Evolutionary conservation across 2,113 vertebrate genomes (phyloP).

Genomic region (Heloderma charlesbogerti): DNA sequence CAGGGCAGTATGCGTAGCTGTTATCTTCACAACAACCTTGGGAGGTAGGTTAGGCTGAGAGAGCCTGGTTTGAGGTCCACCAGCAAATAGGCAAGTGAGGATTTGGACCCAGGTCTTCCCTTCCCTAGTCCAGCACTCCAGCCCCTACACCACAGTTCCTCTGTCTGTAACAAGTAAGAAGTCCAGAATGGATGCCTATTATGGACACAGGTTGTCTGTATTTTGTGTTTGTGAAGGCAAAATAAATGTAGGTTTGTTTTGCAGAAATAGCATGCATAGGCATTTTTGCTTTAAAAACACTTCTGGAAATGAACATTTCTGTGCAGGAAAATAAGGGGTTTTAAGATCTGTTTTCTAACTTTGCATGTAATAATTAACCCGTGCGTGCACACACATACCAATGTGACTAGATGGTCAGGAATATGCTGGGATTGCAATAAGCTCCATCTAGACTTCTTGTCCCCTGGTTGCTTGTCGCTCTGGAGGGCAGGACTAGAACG

Average conservation of each 20-base stretch:
- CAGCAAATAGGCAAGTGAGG: no score
- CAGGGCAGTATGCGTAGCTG: neutral
- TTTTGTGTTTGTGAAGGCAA: neutral
- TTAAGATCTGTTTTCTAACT: neutral
- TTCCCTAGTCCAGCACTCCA: no score
- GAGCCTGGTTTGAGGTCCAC: neutral
- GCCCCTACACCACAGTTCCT: no score
- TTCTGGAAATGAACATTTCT: neutral
- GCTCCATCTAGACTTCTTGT: neutral
- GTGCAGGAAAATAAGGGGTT: neutral
- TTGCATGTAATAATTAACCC: neutral
- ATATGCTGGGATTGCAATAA: neutral
- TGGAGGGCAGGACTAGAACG: neutral
- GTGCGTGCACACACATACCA: no score
- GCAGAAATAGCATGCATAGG: neutral
- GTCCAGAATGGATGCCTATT: neutral
- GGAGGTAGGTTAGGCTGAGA: neutral
- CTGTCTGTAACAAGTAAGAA: neutral
- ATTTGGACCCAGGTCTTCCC: neutral
- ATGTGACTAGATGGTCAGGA: neutral
- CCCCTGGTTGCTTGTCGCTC: neutral
- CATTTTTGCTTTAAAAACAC: neutral
- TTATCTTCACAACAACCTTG: neutral
- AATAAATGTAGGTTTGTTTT: neutral
- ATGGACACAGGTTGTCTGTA: neutral